Percentiles rank a stretch among this genome's conserved stretches.
Evolutionary conservation across 2,113 vertebrate genomes (phyloP).

Genomic region (Brachypteracias leptosomus): DNA sequence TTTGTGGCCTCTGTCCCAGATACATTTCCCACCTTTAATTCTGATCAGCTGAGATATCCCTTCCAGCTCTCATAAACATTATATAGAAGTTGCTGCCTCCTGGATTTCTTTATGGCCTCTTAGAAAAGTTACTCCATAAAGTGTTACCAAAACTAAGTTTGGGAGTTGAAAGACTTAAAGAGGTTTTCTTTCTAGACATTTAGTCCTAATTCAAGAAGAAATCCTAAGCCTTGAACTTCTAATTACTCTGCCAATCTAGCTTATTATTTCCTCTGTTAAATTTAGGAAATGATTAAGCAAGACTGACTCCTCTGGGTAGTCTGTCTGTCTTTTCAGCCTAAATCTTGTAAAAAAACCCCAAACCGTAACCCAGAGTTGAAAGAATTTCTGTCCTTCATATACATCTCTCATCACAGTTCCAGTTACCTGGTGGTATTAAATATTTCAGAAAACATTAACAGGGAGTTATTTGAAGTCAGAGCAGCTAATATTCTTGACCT

Average conservation of each 20-base stretch:
- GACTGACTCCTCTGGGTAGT: background rate
- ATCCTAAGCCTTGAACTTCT: background rate
- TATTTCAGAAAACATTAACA: slow-evolving; percentile 33
- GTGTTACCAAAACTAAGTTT: background rate
- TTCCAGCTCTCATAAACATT: background rate
- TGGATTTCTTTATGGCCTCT: background rate
- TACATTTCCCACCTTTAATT: background rate
- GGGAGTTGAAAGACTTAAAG: background rate
- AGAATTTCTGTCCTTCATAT: slow-evolving; percentile 12
- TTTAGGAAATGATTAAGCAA: background rate
- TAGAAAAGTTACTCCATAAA: background rate
- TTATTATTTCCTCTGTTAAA: slow-evolving; percentile 15
- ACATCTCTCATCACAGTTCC: background rate
- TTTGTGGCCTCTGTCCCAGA: background rate
- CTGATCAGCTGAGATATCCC: background rate
- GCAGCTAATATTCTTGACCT: background rate
- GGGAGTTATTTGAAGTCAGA: slow-evolving; percentile 1
- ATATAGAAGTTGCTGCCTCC: background rate
- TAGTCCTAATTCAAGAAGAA: background rate
- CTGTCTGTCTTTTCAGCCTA: background rate
- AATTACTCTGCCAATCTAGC: slow-evolving; percentile 19
- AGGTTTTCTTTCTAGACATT: background rate
- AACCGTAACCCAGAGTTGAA: background rate
- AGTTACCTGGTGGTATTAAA: slow-evolving; percentile 15
- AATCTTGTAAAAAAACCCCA: background rate